Conservation (phyloP, 2,888 invertebrate species). For the Octonoba sinensis region DNA sequence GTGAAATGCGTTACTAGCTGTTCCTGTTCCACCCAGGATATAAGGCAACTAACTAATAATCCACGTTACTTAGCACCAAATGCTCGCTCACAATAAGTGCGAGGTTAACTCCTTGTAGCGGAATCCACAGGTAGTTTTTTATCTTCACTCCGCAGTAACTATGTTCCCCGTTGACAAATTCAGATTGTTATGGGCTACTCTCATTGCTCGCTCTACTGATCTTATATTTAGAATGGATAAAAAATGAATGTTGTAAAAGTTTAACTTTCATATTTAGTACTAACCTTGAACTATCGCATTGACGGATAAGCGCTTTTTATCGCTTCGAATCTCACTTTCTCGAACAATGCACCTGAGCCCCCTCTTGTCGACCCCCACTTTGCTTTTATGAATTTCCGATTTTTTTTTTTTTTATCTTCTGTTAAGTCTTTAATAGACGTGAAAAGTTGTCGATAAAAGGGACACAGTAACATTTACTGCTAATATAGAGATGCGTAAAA, state of each 20-base stretch:
- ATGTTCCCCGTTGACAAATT: slow-evolving; percentile 40
- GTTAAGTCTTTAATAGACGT: slow-evolving; percentile 36
- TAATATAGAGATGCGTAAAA: slow-evolving; percentile 55
- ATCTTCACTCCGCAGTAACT: too few species aligned
- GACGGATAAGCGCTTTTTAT: slow-evolving; percentile 17
- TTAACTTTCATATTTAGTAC: slow-evolving; percentile 41
- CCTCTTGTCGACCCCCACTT: slow-evolving; percentile 5
- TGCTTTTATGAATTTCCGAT: slow-evolving; percentile 40
- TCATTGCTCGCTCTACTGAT: slow-evolving; percentile 30
- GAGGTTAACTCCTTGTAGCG: too few species aligned
- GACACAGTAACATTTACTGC: slow-evolving; percentile 52
- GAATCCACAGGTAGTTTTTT: too few species aligned
- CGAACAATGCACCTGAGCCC: slow-evolving; percentile 13
- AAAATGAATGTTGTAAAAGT: slow-evolving; percentile 31
- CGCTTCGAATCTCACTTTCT: slow-evolving; percentile 28
- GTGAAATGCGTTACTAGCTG: slow-evolving; percentile 18
- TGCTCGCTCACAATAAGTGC: background rate
- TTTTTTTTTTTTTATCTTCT: slow-evolving; percentile 6
- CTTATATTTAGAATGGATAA: slow-evolving; percentile 10
- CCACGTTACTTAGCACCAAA: slow-evolving; percentile 23
- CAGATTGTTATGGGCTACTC: slow-evolving; percentile 25
- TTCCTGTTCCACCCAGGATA: slow-evolving; percentile 58
- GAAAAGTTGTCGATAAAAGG: slow-evolving; percentile 46
- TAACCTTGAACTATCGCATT: slow-evolving; percentile 52
- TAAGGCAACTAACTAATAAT: slow-evolving; percentile 21